These are phyloP conservation scores for Dichetophora obliterata DNA, from an alignment of 2,888 invertebrate species.

Conservation along the genomic window DNA sequence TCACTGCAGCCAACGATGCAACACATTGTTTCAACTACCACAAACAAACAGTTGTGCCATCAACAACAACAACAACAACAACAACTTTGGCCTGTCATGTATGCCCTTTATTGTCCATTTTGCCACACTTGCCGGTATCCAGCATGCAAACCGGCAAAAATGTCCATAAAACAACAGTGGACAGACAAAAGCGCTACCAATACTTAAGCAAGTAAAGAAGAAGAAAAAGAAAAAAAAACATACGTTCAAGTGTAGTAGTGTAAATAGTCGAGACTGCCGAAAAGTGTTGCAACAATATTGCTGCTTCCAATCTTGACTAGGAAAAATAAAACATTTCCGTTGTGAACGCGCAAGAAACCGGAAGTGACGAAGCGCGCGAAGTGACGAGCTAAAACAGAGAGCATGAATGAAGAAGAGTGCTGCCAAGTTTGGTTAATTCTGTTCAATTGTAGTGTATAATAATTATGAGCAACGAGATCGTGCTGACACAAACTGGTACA, in stretches of 20 bases:
- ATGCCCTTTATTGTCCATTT: not conserved
- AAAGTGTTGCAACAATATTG: not conserved
- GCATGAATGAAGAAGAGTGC: not conserved
- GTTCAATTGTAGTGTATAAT: not conserved
- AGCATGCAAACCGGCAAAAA: not conserved
- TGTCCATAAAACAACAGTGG: not conserved
- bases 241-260: not conserved
- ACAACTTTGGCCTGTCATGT: not conserved
- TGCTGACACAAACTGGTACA: not conserved
- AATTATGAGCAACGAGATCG: constrained; percentile 18
- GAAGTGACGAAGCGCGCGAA: constrained; percentile 44
- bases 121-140: not conserved
- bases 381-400: not conserved
- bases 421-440: not conserved
- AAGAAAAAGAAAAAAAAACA: too few relatives aligned
- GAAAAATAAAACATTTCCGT: constrained; percentile 50
- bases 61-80: constrained; percentile 8
- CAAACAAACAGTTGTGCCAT: constrained; percentile 33
- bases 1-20: not conserved
- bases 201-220: not conserved
- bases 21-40: constrained; percentile 39
- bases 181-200: not conserved
- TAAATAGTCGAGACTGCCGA: not conserved
- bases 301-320: constrained; percentile 3
- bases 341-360: constrained; percentile 50